Percentiles rank a stretch among this genome's conserved stretches.
These are phyloP conservation scores for Antheraea yamamai DNA, from an alignment of 2,888 invertebrate species.

Conservation along the genomic window DNA sequence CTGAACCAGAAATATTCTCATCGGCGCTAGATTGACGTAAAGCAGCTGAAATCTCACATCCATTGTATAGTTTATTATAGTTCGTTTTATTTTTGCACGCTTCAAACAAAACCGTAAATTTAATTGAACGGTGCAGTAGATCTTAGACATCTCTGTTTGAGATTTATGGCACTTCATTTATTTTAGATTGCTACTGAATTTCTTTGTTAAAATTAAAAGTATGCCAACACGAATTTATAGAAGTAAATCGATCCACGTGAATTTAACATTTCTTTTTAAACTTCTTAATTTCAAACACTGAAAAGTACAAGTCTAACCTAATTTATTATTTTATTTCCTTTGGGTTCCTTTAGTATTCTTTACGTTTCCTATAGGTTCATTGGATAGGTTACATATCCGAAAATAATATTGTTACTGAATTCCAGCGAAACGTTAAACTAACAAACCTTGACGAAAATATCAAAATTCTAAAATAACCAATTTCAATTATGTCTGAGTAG, in stretches of 20 bases:
- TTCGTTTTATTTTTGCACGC: constrained; percentile 24
- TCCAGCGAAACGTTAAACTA: neutral
- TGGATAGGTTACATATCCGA: no score
- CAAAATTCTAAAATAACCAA: neutral
- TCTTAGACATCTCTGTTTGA: neutral
- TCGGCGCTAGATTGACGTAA: neutral
- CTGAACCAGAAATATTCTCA: constrained; percentile 16
- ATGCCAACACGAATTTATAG: neutral
- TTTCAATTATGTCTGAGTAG: neutral
- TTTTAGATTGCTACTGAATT: neutral
- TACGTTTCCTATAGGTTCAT: no score
- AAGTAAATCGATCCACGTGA: neutral
- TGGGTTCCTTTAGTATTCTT: no score
- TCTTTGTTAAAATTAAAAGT: neutral
- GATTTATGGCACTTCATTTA: neutral
- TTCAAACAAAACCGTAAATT: constrained; percentile 28
- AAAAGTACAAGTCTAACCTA: no score
- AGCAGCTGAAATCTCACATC: constrained; percentile 6
- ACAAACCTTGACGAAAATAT: neutral
- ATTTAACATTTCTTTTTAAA: neutral
- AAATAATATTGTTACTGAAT: neutral
- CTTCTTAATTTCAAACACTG: no score
- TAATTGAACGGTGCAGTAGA: neutral
- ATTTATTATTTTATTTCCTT: no score
- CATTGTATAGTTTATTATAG: neutral